Evolutionary conservation across 2,888 invertebrate genomes (phyloP).

Genomic region (Oeneis ivallda): DNA sequence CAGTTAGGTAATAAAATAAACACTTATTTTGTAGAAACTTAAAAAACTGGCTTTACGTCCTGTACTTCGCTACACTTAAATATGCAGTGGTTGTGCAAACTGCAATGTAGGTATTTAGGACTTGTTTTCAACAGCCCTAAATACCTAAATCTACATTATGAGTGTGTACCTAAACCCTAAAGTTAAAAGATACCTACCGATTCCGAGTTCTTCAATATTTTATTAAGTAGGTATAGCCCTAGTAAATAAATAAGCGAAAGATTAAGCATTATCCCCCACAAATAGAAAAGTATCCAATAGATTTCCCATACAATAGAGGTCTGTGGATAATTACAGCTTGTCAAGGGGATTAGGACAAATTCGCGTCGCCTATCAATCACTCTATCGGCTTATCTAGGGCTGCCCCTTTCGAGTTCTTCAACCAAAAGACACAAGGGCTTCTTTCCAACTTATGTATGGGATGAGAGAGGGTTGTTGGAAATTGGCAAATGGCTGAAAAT

Average conservation of each 20-base stretch:
- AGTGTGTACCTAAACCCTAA: background rate
- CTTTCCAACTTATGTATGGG: background rate
- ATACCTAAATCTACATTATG: background rate
- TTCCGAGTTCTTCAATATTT: background rate
- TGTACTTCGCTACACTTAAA: too few species aligned
- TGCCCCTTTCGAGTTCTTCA: background rate
- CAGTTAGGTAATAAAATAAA: too few species aligned
- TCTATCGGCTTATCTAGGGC: conserved; percentile 1
- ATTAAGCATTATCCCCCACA: background rate
- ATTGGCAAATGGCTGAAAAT: background rate
- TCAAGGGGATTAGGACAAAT: conserved; percentile 21
- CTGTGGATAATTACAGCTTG: conserved; percentile 26
- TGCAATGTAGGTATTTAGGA: too few species aligned
- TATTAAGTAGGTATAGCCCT: background rate
- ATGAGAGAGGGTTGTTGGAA: background rate
- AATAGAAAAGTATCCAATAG: conserved; percentile 4
- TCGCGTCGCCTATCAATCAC: conserved; percentile 20
- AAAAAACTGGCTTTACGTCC: too few species aligned
- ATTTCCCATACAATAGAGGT: conserved; percentile 20
- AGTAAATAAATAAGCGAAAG: background rate
- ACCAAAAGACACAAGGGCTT: background rate
- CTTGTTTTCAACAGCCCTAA: too few species aligned
- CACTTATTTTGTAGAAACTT: too few species aligned
- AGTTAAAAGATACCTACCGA: background rate
- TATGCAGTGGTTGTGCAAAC: too few species aligned